Conservation (phyloP, 2,888 invertebrate species). For the Idaea straminata region DNA sequence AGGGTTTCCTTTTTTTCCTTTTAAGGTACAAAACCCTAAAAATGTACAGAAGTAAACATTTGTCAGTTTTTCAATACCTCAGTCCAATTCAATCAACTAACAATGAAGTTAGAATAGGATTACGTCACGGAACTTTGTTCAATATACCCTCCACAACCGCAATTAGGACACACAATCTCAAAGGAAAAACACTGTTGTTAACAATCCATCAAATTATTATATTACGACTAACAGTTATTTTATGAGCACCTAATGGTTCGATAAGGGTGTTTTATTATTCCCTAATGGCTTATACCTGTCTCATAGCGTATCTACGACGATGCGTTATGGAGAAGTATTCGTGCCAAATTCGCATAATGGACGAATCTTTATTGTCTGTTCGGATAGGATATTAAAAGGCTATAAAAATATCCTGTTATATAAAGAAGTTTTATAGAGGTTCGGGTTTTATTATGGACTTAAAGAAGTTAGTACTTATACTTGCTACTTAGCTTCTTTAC, state of each 20-base stretch:
- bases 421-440: not conserved
- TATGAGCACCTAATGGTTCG: conserved; percentile 77
- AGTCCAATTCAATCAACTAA: not conserved
- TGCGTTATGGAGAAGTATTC: conserved; percentile 71
- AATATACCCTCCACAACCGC: not conserved
- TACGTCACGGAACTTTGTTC: not conserved
- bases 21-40: too few relatives aligned
- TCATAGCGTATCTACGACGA: conserved; percentile 58
- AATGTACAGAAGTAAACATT: too few relatives aligned
- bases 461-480: not conserved
- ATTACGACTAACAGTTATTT: conserved; percentile 78
- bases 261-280: conserved; percentile 78
- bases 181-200: conserved; percentile 71
- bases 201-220: conserved; percentile 74
- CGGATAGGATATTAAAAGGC: conserved; percentile 47
- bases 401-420: conserved; percentile 34
- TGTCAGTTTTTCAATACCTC: not conserved
- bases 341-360: conserved; percentile 75
- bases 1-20: too few relatives aligned
- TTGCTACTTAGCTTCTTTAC: not conserved
- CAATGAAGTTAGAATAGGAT: not conserved
- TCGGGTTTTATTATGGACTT: not conserved
- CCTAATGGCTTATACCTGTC: conserved; percentile 79
- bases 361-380: conserved; percentile 64
- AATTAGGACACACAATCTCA: conserved; percentile 13